A percentile compares a stretch with the other conserved stretches of the same genome.
phyloP scores from a whole-genome alignment of 2,888 invertebrate species.

The Ypsolopha scabrella region DNA sequence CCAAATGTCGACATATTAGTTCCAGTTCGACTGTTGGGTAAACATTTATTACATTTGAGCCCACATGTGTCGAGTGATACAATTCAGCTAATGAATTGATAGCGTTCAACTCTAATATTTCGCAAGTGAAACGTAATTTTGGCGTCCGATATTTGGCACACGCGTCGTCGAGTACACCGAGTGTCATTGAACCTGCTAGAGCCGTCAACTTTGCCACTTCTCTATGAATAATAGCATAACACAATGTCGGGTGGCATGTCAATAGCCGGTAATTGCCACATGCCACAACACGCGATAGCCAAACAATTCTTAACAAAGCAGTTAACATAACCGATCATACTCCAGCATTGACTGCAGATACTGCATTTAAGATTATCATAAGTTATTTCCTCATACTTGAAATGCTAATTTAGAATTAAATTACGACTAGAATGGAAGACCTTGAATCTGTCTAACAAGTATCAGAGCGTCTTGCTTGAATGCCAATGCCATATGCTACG shows the following conservation, averaged over 20 bases:
- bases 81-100: too few relatives aligned
- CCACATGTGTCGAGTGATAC: too few relatives aligned
- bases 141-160: constrained; percentile 28
- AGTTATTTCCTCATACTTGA: not conserved
- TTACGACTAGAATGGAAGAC: constrained; percentile 15
- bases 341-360: not conserved
- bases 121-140: not conserved
- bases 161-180: constrained; percentile 8
- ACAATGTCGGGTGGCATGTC: constrained; percentile 6
- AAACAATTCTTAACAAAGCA: constrained; percentile 11
- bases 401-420: not conserved
- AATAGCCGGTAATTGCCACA: constrained; percentile 26
- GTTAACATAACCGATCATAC: too few relatives aligned
- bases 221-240: not conserved
- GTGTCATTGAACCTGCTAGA: constrained; percentile 28
- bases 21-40: too few relatives aligned
- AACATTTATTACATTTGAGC: too few relatives aligned
- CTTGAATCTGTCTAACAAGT: constrained; percentile 36
- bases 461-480: constrained; percentile 49
- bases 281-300: constrained; percentile 18
- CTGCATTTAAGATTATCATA: not conserved
- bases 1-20: too few relatives aligned
- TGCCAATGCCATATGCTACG: constrained; percentile 32
- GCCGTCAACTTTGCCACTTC: constrained; percentile 1
- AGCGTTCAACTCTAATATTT: too few relatives aligned